phyloP scores from a whole-genome alignment of 2,797 vertebrate genomes.

The Hozukius guyotensis region DNA sequence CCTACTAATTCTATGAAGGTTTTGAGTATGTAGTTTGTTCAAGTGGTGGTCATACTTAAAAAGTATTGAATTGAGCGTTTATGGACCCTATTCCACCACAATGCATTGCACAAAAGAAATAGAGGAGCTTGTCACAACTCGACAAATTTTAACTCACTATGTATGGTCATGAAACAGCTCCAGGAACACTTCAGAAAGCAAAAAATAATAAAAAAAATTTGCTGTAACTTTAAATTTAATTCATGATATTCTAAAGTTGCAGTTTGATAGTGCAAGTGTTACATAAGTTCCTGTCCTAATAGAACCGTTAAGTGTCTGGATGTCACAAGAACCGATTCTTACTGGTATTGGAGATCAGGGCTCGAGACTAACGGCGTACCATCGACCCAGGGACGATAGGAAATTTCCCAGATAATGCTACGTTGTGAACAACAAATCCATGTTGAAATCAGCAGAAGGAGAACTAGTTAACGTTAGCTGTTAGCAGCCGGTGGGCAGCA shows the following conservation, averaged over 20 bases:
- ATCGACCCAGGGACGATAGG: no score
- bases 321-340: background rate
- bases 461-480: rapidly evolving
- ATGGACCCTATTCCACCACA: background rate
- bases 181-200: background rate
- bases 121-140: background rate
- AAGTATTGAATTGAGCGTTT: no score
- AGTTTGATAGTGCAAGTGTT: background rate
- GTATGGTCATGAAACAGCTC: background rate
- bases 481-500: no score
- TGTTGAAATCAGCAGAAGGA: no score
- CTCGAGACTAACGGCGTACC: no score
- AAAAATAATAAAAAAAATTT: background rate
- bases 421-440: no score
- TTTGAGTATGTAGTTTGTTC: no score
- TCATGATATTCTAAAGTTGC: background rate
- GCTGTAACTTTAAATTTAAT: background rate
- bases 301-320: background rate
- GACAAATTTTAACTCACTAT: background rate
- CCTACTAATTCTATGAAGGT: no score
- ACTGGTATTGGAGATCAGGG: no score
- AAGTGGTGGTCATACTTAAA: no score
- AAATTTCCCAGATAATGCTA: no score
- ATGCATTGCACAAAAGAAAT: background rate
- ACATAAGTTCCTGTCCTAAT: no score